phyloP scores from a whole-genome alignment of 2,113 vertebrate species.

The Numenius arquata region DNA sequence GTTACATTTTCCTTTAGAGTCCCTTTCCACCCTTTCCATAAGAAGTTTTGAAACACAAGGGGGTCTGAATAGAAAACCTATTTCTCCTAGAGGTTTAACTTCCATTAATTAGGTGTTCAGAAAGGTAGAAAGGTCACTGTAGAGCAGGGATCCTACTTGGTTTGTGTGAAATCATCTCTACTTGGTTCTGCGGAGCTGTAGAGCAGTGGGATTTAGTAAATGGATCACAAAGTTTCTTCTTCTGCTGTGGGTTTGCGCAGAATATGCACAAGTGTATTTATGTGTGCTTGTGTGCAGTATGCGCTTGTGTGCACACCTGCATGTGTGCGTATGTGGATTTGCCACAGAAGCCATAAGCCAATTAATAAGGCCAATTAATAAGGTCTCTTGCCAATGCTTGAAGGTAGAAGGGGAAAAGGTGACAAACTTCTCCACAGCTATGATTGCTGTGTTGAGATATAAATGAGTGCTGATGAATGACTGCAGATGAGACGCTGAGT shows the following conservation, averaged over 20 bases:
- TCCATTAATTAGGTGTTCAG: neutral
- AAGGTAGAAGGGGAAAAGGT: neutral
- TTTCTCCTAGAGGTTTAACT: neutral
- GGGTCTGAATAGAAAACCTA: neutral
- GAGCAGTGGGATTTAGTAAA: neutral
- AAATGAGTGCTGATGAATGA: conserved; percentile 24
- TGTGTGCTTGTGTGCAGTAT: neutral
- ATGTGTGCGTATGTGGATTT: accelerated
- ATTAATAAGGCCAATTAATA: neutral
- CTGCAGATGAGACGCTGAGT: neutral
- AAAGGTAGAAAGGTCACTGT: neutral
- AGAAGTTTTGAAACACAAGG: neutral
- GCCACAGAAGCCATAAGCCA: neutral
- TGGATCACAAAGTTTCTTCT: neutral
- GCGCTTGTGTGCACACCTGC: neutral
- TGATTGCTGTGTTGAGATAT: conserved; percentile 39
- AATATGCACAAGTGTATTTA: neutral
- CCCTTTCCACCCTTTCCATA: neutral
- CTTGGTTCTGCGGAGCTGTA: neutral
- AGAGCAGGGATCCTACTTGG: neutral
- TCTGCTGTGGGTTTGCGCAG: neutral
- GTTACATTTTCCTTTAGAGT: neutral
- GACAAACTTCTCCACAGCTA: neutral
- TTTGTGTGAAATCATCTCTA: neutral
- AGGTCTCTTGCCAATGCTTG: neutral